A percentile compares a stretch with the other conserved stretches of the same genome.
phyloP scores from a whole-genome alignment of 2,113 vertebrate genomes.

The Poeciliopsis occidentalis region DNA sequence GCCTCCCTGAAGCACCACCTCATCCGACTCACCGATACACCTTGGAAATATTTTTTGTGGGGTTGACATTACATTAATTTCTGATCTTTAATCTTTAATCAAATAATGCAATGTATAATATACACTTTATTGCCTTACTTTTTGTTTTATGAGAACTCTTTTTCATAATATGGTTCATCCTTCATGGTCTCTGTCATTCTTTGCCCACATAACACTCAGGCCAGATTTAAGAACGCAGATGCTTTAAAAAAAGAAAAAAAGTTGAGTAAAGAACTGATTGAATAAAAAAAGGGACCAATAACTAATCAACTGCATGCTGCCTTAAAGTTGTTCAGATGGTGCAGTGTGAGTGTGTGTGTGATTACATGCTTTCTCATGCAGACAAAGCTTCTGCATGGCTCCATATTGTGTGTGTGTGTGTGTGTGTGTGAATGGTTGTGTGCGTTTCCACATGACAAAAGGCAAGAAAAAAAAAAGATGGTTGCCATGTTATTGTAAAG shows the following conservation, averaged over 20 bases:
- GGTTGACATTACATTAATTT: conserved; percentile 29
- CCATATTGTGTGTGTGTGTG: conserved; percentile 8
- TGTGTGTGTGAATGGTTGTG: conserved; percentile 3
- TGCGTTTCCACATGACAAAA: conserved; percentile 7
- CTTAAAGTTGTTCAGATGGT: conserved; percentile 25
- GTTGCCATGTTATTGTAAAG: conserved; percentile 18
- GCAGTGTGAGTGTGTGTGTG: conserved; percentile 33
- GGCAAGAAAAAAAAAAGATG: neutral
- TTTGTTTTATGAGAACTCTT: conserved; percentile 46
- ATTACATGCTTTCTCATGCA: conserved; percentile 51
- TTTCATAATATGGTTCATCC: conserved; percentile 31
- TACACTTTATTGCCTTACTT: conserved; percentile 61
- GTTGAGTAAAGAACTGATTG: conserved; percentile 42
- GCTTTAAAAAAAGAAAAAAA: conserved; percentile 18
- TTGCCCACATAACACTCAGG: conserved; percentile 28
- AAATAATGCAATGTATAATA: conserved; percentile 63
- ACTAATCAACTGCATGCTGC: conserved; percentile 43
- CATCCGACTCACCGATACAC: conserved; percentile 55
- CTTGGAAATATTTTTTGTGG: conserved; percentile 38
- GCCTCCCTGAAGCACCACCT: conserved; percentile 32
- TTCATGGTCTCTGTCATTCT: conserved; percentile 34
- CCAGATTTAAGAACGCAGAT: conserved; percentile 33
- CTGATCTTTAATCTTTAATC: conserved; percentile 55
- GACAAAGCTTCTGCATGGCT: conserved; percentile 38
- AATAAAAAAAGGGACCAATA: conserved; percentile 60